These are phyloP conservation scores for Scylla paramamosain DNA, from an alignment of 1,140 invertebrate species.

Conservation along the genomic window DNA sequence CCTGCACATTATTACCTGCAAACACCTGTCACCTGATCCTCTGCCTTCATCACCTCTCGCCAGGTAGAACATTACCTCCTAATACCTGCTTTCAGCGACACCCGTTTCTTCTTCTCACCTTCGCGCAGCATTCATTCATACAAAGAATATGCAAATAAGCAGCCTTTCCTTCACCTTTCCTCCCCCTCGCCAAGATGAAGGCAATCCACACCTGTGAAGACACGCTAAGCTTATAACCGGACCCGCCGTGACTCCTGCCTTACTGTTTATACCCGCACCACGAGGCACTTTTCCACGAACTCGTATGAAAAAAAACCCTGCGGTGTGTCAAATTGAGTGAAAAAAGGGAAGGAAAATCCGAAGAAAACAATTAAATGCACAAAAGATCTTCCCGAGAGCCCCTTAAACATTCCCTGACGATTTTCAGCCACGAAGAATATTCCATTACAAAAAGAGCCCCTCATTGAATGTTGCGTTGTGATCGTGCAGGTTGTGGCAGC, in stretches of 20 bases:
- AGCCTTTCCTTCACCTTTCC: background rate
- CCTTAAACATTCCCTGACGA: background rate
- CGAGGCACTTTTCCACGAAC: background rate
- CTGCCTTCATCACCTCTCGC: too few relatives aligned
- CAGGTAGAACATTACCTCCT: too few relatives aligned
- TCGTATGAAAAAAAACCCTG: too few relatives aligned
- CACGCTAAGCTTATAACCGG: background rate
- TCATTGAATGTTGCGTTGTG: too few relatives aligned
- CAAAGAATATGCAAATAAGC: background rate
- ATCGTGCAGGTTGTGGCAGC: background rate
- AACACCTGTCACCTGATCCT: too few relatives aligned
- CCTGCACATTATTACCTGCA: too few relatives aligned
- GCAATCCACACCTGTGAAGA: background rate
- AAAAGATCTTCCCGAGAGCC: background rate
- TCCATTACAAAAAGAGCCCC: too few relatives aligned
- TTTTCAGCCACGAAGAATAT: too few relatives aligned
- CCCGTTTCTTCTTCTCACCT: background rate
- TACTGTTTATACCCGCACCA: background rate
- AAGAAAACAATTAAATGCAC: background rate
- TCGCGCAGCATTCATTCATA: background rate
- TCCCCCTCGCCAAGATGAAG: background rate
- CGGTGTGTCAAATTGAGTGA: too few relatives aligned
- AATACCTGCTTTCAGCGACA: too few relatives aligned
- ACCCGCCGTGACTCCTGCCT: background rate
- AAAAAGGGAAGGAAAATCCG: background rate